phyloP scores from a whole-genome alignment of 2,113 vertebrate species.

The Glareola pratincola region DNA sequence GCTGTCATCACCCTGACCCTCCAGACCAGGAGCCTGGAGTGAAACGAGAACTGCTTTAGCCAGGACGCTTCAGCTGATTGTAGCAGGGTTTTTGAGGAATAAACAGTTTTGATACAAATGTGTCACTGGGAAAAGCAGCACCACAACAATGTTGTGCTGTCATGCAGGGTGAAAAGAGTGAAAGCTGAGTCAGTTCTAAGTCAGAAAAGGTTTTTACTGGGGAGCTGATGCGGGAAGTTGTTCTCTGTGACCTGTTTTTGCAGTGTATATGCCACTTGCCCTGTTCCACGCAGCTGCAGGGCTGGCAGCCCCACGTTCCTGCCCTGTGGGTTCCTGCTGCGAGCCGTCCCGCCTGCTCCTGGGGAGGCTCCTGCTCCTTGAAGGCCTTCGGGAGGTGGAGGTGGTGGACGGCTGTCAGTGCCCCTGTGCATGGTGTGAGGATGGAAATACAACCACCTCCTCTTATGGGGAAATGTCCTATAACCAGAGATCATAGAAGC shows the following conservation, averaged over 20 bases:
- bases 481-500: neutral
- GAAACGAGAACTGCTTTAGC: neutral
- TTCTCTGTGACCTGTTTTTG: neutral
- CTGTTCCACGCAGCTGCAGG: neutral
- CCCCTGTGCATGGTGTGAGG: neutral
- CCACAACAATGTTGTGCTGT: neutral
- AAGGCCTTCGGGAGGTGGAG: slow-evolving; percentile 72
- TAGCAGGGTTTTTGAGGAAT: neutral
- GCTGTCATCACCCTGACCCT: neutral
- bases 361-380: slow-evolving; percentile 67
- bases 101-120: too few relatives aligned
- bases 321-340: slow-evolving; percentile 63
- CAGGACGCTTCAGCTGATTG: neutral
- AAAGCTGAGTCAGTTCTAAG: neutral
- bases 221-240: neutral
- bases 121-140: neutral
- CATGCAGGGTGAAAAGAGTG: neutral
- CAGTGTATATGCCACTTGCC: neutral
- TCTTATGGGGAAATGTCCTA: neutral
- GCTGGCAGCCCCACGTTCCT: slow-evolving; percentile 22
- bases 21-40: neutral
- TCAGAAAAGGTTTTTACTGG: neutral
- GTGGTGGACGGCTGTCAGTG: slow-evolving; percentile 75
- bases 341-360: slow-evolving; percentile 62
- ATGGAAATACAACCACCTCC: neutral